These are phyloP conservation scores for Vulpes vulpes DNA, from an alignment of 2,113 vertebrate species.

Conservation along the genomic window DNA sequence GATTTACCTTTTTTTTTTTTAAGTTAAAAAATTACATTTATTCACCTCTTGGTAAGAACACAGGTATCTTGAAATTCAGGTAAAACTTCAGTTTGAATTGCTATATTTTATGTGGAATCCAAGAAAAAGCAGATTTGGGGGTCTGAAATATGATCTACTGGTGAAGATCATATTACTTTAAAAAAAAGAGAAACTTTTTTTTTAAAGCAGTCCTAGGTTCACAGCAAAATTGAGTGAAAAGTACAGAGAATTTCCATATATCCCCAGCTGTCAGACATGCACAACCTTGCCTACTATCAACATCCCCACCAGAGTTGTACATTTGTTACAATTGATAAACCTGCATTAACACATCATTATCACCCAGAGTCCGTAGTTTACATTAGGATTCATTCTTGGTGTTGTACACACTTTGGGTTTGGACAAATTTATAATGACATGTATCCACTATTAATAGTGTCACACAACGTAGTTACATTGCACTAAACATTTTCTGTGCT, in stretches of 20 bases:
- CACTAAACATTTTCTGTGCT: not conserved
- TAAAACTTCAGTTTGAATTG: not conserved
- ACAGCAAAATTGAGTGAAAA: not conserved
- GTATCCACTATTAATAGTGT: not conserved
- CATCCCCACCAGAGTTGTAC: not conserved
- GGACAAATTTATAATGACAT: not conserved
- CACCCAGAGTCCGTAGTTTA: not conserved
- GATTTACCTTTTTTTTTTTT: not conserved
- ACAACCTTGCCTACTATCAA: not conserved
- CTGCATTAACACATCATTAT: not conserved
- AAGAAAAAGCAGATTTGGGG: not conserved
- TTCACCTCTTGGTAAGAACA: slow-evolving; percentile 9
- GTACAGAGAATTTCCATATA: not conserved
- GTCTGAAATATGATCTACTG: not conserved
- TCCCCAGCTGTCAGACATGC: not conserved
- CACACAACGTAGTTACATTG: not conserved
- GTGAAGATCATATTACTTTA: not conserved
- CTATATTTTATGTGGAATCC: slow-evolving; percentile 5
- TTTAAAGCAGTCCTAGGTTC: not conserved
- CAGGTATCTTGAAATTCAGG: slow-evolving; percentile 15
- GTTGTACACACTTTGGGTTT: not conserved
- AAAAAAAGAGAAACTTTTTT: not conserved
- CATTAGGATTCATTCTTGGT: not conserved
- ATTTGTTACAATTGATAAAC: not conserved
- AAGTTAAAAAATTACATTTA: slow-evolving; percentile 30